phyloP scores from a whole-genome alignment of 2,888 invertebrate genomes.

The Polymixis flavicincta region DNA sequence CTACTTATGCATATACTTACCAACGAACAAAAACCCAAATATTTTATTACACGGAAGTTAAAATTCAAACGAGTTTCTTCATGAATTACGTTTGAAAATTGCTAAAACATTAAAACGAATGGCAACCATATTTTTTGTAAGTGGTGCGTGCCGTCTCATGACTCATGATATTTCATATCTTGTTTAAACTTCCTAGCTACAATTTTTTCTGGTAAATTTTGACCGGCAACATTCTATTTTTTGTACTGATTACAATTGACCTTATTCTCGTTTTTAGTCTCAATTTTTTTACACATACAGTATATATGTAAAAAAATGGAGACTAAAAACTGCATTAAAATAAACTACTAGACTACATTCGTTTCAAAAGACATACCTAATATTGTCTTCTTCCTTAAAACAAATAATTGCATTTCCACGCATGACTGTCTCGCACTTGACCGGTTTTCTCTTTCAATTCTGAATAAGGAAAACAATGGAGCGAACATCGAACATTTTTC shows the following conservation, averaged over 20 bases:
- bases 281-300: no score
- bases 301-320: no score
- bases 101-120: neutral
- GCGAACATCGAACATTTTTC: constrained; percentile 29
- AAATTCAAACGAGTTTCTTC: constrained; percentile 14
- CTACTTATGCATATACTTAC: neutral
- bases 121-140: neutral
- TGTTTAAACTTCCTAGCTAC: neutral
- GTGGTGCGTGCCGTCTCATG: no score
- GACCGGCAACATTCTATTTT: neutral
- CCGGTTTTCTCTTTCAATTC: constrained; percentile 45
- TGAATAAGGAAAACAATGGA: constrained; percentile 43
- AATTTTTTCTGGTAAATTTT: neutral
- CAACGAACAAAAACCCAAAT: neutral
- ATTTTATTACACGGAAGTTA: neutral
- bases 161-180: neutral
- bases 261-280: no score
- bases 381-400: neutral
- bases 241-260: neutral
- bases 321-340: neutral
- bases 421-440: constrained; percentile 15
- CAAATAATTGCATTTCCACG: constrained; percentile 14
- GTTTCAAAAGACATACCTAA: neutral
- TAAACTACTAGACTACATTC: neutral
- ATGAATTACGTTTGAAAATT: neutral